A percentile compares a stretch with the other conserved stretches of the same genome.
Evolutionary conservation across 2,113 vertebrate genomes (phyloP).

Genomic region (Motacilla alba): DNA sequence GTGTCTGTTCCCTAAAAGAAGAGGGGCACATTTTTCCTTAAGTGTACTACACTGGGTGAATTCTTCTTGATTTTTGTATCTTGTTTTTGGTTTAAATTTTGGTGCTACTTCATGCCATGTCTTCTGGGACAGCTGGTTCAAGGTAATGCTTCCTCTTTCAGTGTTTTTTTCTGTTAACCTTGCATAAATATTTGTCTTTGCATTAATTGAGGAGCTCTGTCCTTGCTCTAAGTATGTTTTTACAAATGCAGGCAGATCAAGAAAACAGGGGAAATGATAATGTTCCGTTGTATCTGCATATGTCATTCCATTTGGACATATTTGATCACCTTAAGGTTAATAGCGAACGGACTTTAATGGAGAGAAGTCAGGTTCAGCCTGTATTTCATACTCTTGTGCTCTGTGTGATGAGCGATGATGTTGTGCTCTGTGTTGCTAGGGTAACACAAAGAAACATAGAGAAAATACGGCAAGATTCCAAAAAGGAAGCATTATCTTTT

Average conservation of each 20-base stretch:
- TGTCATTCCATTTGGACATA: background rate
- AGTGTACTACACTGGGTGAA: background rate
- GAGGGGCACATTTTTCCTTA: accelerated
- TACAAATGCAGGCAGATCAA: background rate
- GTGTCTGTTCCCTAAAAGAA: background rate
- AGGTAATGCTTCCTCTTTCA: background rate
- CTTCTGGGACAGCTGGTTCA: background rate
- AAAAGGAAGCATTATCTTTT: background rate
- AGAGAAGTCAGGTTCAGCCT: background rate
- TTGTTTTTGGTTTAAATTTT: background rate
- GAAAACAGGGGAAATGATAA: background rate
- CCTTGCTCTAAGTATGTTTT: background rate
- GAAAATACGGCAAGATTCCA: background rate
- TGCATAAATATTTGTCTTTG: background rate
- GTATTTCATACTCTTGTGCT: background rate
- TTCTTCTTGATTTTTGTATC: background rate
- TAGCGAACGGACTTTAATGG: background rate
- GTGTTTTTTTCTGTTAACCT: background rate
- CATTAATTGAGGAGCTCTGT: background rate
- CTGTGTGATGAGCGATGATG: background rate
- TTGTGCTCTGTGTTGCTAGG: conserved; percentile 14
- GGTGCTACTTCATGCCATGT: background rate
- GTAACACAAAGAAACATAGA: background rate
- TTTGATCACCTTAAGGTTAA: background rate
- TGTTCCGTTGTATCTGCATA: background rate